Evolutionary conservation across 1,140 invertebrate species (phyloP), one percentile per base, ranked within the genome.

Genomic region (Drosophila ercepeae): DNA sequence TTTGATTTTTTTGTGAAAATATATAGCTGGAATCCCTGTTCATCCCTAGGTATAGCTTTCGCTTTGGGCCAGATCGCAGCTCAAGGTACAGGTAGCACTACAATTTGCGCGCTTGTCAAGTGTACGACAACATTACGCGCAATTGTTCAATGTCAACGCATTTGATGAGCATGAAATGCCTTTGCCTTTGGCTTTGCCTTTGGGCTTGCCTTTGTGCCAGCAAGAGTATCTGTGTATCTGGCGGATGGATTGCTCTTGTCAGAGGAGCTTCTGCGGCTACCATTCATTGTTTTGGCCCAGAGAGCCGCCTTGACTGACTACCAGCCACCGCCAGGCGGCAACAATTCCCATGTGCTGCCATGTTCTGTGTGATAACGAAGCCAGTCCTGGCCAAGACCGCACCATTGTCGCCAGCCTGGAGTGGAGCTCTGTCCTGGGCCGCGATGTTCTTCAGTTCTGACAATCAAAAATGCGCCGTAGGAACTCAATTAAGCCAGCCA

Each of bases 61-160:
- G 81, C 79, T 68, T 73, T 76, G 67, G 39, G 69, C 36, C 46
- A 51, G 18, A 60, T 53, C 55, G 46, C 51, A 36, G 54, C 29
- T 54, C 34, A 52, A 34, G 32, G 74, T 59, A 71, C 78, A 88
- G 77, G 82, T 83, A 83, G 79, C 79, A 79, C 83, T 88, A 88
- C 82, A 88, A 88, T 88, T 88, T 88, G 82, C 82, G 82, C 82
- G 82, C 82, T 88, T 88, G 82, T 88, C 82, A 88, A 88, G 77
- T 88, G 82, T 88, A 88, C 83, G 82, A 88, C 82, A 88, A 88
- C 82, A 88, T 88, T 88, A 88, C 82, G 83, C 82, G 82, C 82
- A 88, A 88, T 88, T 88, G 82, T 88, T 88, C 82, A 88, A 88
- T 88, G 83, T 88, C 82, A 89, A 75, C 79, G 82, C 82, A 89